Percentiles rank a stretch among this genome's conserved stretches.
phyloP scores from a whole-genome alignment of 37 sponge, comb jelly and placozoan species.

The Bolinopsis microptera region DNA sequence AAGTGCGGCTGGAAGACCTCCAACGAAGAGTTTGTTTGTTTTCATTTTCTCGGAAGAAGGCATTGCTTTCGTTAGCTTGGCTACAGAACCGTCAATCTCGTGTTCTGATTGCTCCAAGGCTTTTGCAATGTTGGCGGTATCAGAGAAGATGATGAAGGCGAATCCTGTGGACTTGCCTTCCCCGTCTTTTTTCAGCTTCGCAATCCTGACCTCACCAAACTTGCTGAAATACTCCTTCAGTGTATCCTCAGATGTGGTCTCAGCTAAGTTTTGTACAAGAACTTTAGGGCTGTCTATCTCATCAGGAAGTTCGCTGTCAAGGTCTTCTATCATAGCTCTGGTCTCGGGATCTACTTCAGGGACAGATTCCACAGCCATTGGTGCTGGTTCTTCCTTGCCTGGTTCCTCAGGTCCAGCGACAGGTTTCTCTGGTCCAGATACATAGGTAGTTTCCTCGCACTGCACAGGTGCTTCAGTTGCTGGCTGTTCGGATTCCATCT shows the following conservation, averaged over 20 bases:
- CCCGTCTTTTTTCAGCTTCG: slow-evolving; percentile 10
- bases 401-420: slow-evolving; percentile 7
- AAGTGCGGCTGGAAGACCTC: slow-evolving; percentile 32
- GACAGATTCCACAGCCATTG: background rate
- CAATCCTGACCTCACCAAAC: slow-evolving; percentile 53
- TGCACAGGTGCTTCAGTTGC: background rate
- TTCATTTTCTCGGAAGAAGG: slow-evolving; percentile 59
- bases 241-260: slow-evolving; percentile 6
- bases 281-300: slow-evolving; percentile 45
- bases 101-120: slow-evolving; percentile 50
- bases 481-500: too few relatives aligned
- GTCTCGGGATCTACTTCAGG: background rate
- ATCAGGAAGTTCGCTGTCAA: slow-evolving; percentile 49
- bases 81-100: background rate
- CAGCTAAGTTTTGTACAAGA: slow-evolving; percentile 6
- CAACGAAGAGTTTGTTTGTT: slow-evolving; percentile 58
- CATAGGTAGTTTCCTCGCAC: too few relatives aligned
- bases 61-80: slow-evolving; percentile 43
- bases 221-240: slow-evolving; percentile 44
- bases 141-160: slow-evolving; percentile 20
- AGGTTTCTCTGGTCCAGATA: slow-evolving; percentile 14
- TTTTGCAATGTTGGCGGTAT: slow-evolving; percentile 49
- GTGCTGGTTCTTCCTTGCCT: background rate
- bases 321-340: background rate
- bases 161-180: slow-evolving; percentile 53